phyloP scores from a whole-genome alignment of 1,140 invertebrate species.

The Dolichoris vasculosae region DNA sequence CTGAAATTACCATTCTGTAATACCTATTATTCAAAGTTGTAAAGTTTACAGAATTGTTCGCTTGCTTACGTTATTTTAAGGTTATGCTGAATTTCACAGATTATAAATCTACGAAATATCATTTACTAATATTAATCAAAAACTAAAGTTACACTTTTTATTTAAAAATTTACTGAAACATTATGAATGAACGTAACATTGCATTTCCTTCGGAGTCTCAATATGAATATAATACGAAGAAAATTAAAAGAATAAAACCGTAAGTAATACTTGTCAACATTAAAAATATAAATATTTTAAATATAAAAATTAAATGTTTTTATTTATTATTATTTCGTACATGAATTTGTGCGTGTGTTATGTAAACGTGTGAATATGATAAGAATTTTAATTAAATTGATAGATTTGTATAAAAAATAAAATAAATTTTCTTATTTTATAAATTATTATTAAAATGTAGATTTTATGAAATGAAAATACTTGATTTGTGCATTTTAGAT shows the following conservation, averaged over 20 bases:
- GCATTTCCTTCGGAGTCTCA: slow-evolving; percentile 37
- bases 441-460: no score
- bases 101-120: background rate
- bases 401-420: no score
- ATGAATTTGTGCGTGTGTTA: no score
- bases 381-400: no score
- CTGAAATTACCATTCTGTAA: slow-evolving; percentile 32
- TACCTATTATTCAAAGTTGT: background rate
- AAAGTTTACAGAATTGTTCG: background rate
- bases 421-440: no score
- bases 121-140: background rate
- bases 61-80: slow-evolving; percentile 21
- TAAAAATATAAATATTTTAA: background rate
- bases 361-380: no score
- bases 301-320: background rate
- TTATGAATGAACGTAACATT: slow-evolving; percentile 18
- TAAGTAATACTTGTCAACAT: slow-evolving; percentile 26
- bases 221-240: slow-evolving; percentile 17
- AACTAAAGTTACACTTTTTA: background rate
- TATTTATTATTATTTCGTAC: no score
- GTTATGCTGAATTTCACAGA: slow-evolving; percentile 9
- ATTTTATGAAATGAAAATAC: no score
- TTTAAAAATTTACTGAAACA: slow-evolving; percentile 11
- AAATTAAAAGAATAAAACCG: background rate
- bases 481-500: no score